Conservation (phyloP, 1,140 invertebrate genomes). For the Hyphantria cunea region DNA sequence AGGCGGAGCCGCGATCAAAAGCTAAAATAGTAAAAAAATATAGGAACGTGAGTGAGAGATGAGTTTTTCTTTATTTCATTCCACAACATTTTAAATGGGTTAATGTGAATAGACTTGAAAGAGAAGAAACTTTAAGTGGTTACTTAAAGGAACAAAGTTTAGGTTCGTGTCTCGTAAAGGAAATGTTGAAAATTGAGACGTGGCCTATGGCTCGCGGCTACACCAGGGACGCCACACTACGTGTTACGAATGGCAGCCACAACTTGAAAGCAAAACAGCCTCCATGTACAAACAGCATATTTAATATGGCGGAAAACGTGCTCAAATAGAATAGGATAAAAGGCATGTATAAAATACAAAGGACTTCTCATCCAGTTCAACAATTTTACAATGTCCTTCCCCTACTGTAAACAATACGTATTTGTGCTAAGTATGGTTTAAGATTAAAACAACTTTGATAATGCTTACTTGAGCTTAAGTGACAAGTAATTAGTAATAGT, state of each 20-base stretch:
- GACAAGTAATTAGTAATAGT: too few species aligned
- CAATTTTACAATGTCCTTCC: slow-evolving; percentile 6
- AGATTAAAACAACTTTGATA: background rate
- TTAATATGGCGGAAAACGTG: slow-evolving; percentile 8
- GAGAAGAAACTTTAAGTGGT: background rate
- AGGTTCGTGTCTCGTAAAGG: background rate
- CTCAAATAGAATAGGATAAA: slow-evolving; percentile 2
- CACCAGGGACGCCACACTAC: slow-evolving; percentile 3
- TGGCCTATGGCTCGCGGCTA: slow-evolving; percentile 17
- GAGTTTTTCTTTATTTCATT: too few species aligned
- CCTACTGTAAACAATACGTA: slow-evolving; percentile 15
- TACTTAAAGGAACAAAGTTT: background rate
- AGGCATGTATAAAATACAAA: slow-evolving; percentile 7
- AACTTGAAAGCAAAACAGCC: slow-evolving; percentile 13
- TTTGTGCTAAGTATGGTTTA: background rate
- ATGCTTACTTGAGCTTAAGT: background rate
- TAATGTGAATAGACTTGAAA: background rate
- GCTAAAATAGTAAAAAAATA: too few species aligned
- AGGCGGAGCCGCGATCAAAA: too few species aligned
- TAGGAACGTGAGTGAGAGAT: too few species aligned
- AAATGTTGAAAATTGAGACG: slow-evolving; percentile 7
- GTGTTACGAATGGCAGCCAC: slow-evolving; percentile 3
- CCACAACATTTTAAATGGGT: too few species aligned
- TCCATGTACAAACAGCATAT: slow-evolving; percentile 20
- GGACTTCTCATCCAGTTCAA: background rate